Percentiles rank a stretch among this genome's conserved stretches.
Evolutionary conservation across 2,797 vertebrate genomes (phyloP).

Genomic region (Eutrigla gurnardus): DNA sequence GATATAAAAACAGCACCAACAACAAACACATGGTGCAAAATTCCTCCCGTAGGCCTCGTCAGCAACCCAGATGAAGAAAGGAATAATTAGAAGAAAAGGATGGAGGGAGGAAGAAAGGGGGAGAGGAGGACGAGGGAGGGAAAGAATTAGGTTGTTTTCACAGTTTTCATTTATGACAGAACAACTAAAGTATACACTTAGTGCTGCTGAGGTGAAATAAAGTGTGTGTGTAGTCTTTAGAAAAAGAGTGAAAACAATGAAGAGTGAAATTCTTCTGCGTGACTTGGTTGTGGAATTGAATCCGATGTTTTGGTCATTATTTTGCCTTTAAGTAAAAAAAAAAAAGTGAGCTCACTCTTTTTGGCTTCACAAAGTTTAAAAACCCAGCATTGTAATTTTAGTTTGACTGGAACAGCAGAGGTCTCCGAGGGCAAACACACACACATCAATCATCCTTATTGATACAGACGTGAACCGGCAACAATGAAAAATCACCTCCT

Average conservation of each 20-base stretch:
- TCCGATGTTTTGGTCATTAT: slow-evolving; percentile 42
- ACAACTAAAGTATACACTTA: background rate
- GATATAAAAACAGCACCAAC: slow-evolving; percentile 67
- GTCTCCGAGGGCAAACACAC: slow-evolving; percentile 46
- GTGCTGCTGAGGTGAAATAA: background rate
- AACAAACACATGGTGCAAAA: slow-evolving; percentile 75
- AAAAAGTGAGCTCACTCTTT: slow-evolving; percentile 33
- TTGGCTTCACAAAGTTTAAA: slow-evolving; percentile 18
- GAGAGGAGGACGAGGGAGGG: background rate
- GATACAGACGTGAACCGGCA: slow-evolving; percentile 53
- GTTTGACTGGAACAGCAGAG: slow-evolving; percentile 42
- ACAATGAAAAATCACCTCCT: slow-evolving; percentile 51
- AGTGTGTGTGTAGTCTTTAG: slow-evolving; percentile 7
- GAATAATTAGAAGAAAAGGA: slow-evolving; percentile 33
- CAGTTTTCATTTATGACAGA: background rate
- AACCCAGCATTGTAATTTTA: slow-evolving; percentile 38
- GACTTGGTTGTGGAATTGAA: slow-evolving; percentile 29
- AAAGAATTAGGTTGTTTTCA: slow-evolving; percentile 2
- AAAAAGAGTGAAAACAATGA: too few species aligned
- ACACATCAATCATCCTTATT: slow-evolving; percentile 56
- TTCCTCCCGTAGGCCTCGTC: slow-evolving; percentile 36
- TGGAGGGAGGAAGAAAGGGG: background rate
- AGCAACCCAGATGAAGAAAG: slow-evolving; percentile 39
- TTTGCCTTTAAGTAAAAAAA: slow-evolving; percentile 34
- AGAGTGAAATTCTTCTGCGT: background rate